phyloP scores from a whole-genome alignment of 2,888 invertebrate genomes.

The Acleris holmiana region DNA sequence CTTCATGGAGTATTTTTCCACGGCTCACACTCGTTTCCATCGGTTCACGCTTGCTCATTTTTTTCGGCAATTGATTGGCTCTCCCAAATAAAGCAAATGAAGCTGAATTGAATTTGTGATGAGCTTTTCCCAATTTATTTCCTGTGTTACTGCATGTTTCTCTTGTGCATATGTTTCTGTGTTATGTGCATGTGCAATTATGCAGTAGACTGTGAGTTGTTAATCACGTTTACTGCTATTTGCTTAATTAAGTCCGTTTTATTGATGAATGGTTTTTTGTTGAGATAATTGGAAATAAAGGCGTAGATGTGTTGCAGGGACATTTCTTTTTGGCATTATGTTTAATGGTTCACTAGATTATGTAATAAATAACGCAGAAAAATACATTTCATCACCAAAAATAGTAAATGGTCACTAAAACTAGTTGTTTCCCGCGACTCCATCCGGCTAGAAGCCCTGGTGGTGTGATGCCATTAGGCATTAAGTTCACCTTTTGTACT shows the following conservation, averaged over 20 bases:
- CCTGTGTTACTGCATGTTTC: slow-evolving; percentile 40
- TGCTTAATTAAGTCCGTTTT: neutral
- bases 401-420: no score
- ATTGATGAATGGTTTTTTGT: no score
- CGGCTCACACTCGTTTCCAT: slow-evolving; percentile 45
- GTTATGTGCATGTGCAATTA: slow-evolving; percentile 14
- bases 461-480: no score
- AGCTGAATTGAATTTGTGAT: slow-evolving; percentile 76
- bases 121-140: slow-evolving; percentile 70
- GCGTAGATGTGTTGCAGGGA: no score
- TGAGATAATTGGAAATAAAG: no score
- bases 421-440: no score
- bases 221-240: slow-evolving; percentile 20
- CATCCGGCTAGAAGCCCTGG: no score
- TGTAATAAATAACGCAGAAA: no score
- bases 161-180: slow-evolving; percentile 8
- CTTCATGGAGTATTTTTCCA: neutral
- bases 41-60: slow-evolving; percentile 50
- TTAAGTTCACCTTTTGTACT: no score
- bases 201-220: slow-evolving; percentile 5
- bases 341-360: no score
- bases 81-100: slow-evolving; percentile 75
- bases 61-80: slow-evolving; percentile 79
- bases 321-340: no score
- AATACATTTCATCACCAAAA: no score